Base-by-base conservation (phyloP, 1,140 invertebrate species). In the Araneus ventricosus region DNA sequence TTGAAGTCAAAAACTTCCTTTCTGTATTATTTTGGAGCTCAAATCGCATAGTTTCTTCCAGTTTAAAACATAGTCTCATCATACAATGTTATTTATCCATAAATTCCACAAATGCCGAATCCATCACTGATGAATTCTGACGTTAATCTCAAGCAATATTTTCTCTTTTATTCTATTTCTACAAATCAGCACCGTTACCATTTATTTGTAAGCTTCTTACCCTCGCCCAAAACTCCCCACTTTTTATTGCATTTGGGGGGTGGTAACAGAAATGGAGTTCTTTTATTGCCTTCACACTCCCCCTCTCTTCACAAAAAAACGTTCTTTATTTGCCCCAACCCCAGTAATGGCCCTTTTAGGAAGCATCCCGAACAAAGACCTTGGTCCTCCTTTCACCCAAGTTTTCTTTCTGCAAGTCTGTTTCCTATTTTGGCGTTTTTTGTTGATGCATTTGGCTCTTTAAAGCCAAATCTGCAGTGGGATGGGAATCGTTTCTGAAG, bases 271-370 rank as follows among this genome's bases (percentile, higher is more conserved):
- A 24, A 22, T 22, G 39, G 57, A 34, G 27, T 30, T 37, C 59
- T 61, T 87, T 87, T 87, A 87, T 87, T 87, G 85, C 85, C 85
- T 75, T 75, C 70, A 30, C 70, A 75, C 82, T 45, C 82, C 10
- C 85, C 82, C 82, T 63, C 59, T 22, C 59, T 63, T 75, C n/a
- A 87, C 85, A 87, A 87, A 61, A 52, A 52, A 61, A 39, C 20
- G 34, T 87, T 61, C 85, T 87, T 87, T 87, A 87, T 87, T 87
- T 87, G 85, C 85, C 45, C n/a, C 82, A 52, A 41, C 52, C 30
- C 57, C n/a, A n/a, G 52, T 87, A 87, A 87, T 87, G 85, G 85
- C 30, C 85, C 85, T 87, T 61, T 87, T 87, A 87, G 85, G 85
- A 61, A 45, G 45, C 30, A 87, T 45, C 85, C 57, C 57, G 82